Evolutionary conservation across 2,113 vertebrate species (phyloP).

Genomic region (Condylura cristata): DNA sequence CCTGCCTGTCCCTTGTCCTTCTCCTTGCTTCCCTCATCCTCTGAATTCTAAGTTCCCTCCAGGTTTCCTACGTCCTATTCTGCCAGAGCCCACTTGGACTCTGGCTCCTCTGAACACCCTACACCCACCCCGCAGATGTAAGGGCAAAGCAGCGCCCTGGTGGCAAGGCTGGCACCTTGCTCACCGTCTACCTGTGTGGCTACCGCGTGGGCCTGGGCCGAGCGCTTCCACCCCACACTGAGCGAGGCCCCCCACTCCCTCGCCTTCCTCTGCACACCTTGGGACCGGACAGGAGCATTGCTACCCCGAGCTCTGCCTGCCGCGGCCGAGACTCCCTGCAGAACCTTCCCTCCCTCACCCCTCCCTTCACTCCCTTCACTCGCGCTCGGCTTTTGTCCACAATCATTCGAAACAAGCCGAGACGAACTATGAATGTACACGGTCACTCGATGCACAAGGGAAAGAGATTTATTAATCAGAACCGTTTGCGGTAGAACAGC

Average conservation of each 20-base stretch:
- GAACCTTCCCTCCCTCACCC: neutral
- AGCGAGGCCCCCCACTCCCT: neutral
- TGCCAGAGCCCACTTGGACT: neutral
- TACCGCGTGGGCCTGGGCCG: no score
- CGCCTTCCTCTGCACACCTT: neutral
- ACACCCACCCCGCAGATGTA: neutral
- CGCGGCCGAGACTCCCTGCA: neutral
- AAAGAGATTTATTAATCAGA: neutral
- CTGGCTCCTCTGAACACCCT: neutral
- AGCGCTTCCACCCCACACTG: no score
- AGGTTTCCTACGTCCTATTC: neutral
- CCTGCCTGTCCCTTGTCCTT: neutral
- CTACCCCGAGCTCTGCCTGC: rapidly evolving
- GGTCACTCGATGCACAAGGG: neutral
- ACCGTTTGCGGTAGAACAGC: neutral
- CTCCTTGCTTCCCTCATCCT: no score
- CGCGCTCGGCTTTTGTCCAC: neutral
- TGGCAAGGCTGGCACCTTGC: neutral
- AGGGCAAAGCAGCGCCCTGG: neutral
- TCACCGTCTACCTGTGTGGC: neutral
- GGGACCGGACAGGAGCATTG: neutral
- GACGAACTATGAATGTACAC: rapidly evolving
- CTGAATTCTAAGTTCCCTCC: neutral
- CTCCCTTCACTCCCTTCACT: no score
- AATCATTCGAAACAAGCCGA: neutral